phyloP scores from a whole-genome alignment of 2,113 vertebrate genomes.

The Rhea pennata region DNA sequence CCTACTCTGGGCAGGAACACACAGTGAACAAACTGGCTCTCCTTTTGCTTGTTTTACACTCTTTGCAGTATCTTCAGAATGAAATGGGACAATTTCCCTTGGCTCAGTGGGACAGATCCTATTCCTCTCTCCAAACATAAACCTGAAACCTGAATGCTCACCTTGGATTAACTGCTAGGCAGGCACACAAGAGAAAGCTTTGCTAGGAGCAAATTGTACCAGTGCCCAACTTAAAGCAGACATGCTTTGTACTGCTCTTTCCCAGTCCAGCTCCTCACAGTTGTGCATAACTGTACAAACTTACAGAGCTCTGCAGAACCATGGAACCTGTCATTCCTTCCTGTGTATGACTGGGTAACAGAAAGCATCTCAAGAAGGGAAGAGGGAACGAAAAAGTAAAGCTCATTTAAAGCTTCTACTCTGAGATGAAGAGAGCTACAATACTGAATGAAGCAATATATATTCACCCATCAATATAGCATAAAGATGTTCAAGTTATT shows the following conservation, averaged over 20 bases:
- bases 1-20: background rate
- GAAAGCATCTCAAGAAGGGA: background rate
- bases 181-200: background rate
- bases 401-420: background rate
- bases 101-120: background rate
- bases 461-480: background rate
- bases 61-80: background rate
- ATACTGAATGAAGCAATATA: fast-evolving
- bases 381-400: background rate
- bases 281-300: background rate
- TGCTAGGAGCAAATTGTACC: background rate
- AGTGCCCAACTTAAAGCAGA: background rate
- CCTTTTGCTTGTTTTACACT: background rate
- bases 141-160: background rate
- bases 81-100: background rate
- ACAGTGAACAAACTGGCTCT: background rate
- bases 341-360: background rate
- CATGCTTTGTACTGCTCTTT: background rate
- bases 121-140: background rate
- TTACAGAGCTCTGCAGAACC: background rate
- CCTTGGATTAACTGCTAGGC: background rate
- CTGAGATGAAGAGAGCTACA: no score
- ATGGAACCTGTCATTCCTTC: background rate
- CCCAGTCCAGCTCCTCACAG: background rate
- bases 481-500: background rate